Evolutionary conservation across 2,797 vertebrate species (phyloP), one percentile per base, ranked within the genome.

Genomic region (Telmatherina bonti): DNA sequence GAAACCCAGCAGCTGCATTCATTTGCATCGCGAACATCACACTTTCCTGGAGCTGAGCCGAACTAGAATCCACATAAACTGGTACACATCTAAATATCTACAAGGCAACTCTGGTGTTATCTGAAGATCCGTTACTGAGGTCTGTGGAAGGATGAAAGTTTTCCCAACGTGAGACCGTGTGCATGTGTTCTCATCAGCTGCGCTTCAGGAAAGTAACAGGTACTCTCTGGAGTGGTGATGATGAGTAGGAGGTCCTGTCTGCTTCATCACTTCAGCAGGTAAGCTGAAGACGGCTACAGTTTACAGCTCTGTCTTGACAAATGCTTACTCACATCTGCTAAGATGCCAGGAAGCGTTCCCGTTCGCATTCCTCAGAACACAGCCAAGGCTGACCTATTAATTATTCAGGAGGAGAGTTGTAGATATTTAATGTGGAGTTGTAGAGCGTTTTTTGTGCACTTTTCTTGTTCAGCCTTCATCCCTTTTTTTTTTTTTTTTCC

Each of bases 381-480:
- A 72, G 73, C 82, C 72, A 33, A 47, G 65, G 71, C 74, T 84
- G 67, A 56, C 43, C 43, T 59, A 90, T 94, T 89, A 93, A 93
- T 92, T 90, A 93, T 93, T 88, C 74, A 92, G 47, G 29, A 76
- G 62, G 72, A 78, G 69, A 71, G 73, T 79, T 88, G 82, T 91
- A 69, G 92, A 92, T 92, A 90, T 94, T 92, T 92, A 92, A 93
- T 93, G 90, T 82, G 70, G 74, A 76, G 81, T 91, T 91, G 80
- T 85, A 67, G 68, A 59, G 62, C 47, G 54, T 70, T 60, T 71
- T 63, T 55, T 16, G 41, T 67, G 59, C 71, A 67, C 64, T 74
- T 71, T 67, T 69, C 56, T 59, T 49, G 54, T 67, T 65, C 52
- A 68, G 54, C 66, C 36, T 63, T 69, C 57, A 62, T 74, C 58